Evolutionary conservation across 1,140 invertebrate genomes (phyloP).

Genomic region (Achatina immaculata): DNA sequence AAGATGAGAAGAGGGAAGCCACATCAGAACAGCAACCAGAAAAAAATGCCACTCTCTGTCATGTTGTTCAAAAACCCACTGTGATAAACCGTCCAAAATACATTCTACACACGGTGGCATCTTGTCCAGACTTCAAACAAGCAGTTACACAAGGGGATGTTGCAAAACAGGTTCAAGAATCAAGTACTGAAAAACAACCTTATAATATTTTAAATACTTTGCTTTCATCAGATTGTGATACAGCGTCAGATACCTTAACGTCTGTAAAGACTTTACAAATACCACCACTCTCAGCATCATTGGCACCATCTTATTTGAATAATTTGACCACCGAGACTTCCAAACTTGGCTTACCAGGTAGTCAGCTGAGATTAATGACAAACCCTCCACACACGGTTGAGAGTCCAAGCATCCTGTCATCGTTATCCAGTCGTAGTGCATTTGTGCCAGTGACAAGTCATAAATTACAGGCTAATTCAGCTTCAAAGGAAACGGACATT

Average conservation of each 20-base stretch:
- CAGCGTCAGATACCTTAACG: neutral
- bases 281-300: neutral
- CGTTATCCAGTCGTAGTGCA: constrained; percentile 48
- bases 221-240: constrained; percentile 7
- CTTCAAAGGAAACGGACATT: neutral
- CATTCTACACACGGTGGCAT: neutral
- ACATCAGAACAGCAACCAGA: neutral
- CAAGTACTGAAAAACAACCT: neutral
- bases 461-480: constrained; percentile 15
- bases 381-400: neutral
- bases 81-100: constrained; percentile 18
- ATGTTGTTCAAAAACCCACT: constrained; percentile 28
- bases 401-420: constrained; percentile 15
- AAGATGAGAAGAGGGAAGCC: neutral
- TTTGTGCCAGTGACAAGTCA: constrained; percentile 53
- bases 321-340: neutral
- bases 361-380: neutral
- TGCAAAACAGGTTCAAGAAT: neutral
- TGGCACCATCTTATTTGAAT: neutral
- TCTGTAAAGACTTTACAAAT: neutral
- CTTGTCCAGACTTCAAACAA: constrained; percentile 26
- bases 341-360: neutral
- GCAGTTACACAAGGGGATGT: neutral
- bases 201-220: constrained; percentile 25
- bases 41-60: neutral